These are phyloP conservation scores for Sitodiplosis mosellana DNA, from an alignment of 1,140 invertebrate genomes.

Conservation along the genomic window DNA sequence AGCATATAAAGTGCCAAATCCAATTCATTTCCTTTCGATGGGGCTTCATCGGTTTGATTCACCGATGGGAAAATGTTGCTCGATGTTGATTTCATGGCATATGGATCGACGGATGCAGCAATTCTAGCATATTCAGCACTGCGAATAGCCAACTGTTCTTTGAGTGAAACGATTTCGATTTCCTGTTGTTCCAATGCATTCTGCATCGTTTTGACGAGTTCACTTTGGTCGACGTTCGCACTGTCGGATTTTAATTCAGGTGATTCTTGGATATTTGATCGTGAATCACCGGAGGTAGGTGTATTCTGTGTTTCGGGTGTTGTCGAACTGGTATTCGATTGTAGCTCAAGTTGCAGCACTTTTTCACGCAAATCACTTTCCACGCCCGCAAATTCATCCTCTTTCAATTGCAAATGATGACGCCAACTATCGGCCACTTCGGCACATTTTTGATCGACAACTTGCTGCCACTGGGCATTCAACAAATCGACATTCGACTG, in stretches of 20 bases:
- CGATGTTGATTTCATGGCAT: constrained; percentile 5
- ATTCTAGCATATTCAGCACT: constrained; percentile 22
- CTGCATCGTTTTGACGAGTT: constrained; percentile 25
- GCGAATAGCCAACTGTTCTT: constrained; percentile 38
- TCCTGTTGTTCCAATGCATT: constrained; percentile 41
- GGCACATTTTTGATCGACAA: constrained; percentile 38
- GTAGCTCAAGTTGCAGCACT: neutral
- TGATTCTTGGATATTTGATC: neutral
- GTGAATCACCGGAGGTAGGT: neutral
- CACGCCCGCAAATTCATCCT: constrained; percentile 32
- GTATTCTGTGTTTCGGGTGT: neutral
- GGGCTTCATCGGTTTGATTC: constrained; percentile 12
- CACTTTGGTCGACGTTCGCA: neutral
- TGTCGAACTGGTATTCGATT: neutral
- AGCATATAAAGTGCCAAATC: constrained; percentile 70
- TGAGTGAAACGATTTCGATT: constrained; percentile 42
- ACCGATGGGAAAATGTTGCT: constrained; percentile 3
- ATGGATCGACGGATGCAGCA: constrained; percentile 24
- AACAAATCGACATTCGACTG: constrained; percentile 6
- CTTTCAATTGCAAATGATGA: constrained; percentile 35
- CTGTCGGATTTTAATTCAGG: neutral
- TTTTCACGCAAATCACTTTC: constrained; percentile 28
- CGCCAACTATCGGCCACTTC: constrained; percentile 46
- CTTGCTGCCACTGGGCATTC: constrained; percentile 26
- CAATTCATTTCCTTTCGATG: constrained; percentile 32